phyloP scores from a whole-genome alignment of 2,113 vertebrate genomes.

The Mormyrus iriodes region DNA sequence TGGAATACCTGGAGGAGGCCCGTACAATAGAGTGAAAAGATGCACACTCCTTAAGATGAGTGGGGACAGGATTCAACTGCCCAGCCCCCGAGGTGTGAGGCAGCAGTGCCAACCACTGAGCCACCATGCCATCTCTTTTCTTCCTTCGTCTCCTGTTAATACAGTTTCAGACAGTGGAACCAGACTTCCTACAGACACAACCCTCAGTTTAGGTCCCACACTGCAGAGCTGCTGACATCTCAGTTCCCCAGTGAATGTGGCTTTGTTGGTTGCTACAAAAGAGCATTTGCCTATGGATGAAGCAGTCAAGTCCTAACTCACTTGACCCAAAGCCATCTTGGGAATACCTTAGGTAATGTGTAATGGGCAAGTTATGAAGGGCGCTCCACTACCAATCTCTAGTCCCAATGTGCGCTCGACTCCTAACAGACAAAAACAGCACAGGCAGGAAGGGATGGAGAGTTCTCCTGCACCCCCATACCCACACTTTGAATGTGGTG shows the following conservation, averaged over 20 bases:
- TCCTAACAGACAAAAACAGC: background rate
- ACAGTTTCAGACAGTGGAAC: background rate
- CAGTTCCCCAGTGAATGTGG: background rate
- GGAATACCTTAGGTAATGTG: background rate
- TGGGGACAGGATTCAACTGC: background rate
- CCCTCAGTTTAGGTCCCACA: background rate
- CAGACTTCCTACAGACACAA: background rate
- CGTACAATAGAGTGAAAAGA: background rate
- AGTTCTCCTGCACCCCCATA: background rate
- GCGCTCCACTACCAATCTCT: background rate
- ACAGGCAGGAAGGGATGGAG: background rate
- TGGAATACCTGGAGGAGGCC: background rate
- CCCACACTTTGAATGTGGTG: background rate
- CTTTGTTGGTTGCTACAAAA: background rate
- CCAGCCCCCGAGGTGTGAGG: background rate
- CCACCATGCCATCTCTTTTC: background rate
- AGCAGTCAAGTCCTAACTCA: background rate
- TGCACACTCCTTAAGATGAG: too few species aligned
- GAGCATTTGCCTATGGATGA: background rate
- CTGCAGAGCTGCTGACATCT: background rate
- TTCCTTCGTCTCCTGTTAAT: background rate
- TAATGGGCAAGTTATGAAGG: background rate
- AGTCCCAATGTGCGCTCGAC: background rate
- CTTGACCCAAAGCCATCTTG: background rate
- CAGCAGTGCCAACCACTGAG: background rate